phyloP scores from a whole-genome alignment of 2,113 vertebrate genomes.

The Heterotis niloticus region DNA sequence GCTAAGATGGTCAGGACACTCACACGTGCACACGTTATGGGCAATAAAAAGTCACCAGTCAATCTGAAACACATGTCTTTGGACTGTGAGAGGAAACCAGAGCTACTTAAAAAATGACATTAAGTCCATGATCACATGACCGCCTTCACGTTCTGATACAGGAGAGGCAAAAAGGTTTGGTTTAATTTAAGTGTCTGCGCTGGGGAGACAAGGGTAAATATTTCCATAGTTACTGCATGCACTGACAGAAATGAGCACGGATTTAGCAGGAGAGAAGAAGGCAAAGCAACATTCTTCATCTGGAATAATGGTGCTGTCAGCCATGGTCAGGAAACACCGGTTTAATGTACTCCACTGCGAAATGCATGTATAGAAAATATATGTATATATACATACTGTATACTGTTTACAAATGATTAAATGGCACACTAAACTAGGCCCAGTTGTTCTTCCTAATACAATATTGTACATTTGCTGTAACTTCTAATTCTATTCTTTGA shows the following conservation, averaged over 20 bases:
- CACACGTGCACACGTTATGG: too few relatives aligned
- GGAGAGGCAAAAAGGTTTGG: slow-evolving; percentile 21
- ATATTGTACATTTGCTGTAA: background rate
- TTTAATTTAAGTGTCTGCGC: too few relatives aligned
- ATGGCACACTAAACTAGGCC: background rate
- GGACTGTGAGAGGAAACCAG: too few relatives aligned
- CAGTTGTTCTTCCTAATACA: slow-evolving; percentile 2
- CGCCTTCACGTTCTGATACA: too few relatives aligned
- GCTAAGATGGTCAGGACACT: too few relatives aligned
- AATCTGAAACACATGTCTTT: too few relatives aligned
- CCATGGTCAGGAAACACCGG: slow-evolving; percentile 59
- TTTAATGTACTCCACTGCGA: slow-evolving; percentile 62
- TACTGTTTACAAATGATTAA: slow-evolving; percentile 8
- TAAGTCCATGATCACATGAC: too few relatives aligned
- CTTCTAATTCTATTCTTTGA: background rate
- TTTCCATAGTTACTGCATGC: slow-evolving; percentile 49
- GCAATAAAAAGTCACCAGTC: too few relatives aligned
- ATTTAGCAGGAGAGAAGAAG: slow-evolving; percentile 47
- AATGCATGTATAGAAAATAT: background rate
- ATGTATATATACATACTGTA: slow-evolving; percentile 3
- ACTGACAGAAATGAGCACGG: slow-evolving; percentile 48
- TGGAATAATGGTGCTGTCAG: slow-evolving; percentile 65
- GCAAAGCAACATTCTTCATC: slow-evolving; percentile 60
- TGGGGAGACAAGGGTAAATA: slow-evolving; percentile 42
- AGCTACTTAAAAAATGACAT: too few relatives aligned